Percentiles rank a stretch among this genome's conserved stretches.
These are phyloP conservation scores for Festucalex cinctus DNA, from an alignment of 2,113 vertebrate genomes.

Conservation along the genomic window DNA sequence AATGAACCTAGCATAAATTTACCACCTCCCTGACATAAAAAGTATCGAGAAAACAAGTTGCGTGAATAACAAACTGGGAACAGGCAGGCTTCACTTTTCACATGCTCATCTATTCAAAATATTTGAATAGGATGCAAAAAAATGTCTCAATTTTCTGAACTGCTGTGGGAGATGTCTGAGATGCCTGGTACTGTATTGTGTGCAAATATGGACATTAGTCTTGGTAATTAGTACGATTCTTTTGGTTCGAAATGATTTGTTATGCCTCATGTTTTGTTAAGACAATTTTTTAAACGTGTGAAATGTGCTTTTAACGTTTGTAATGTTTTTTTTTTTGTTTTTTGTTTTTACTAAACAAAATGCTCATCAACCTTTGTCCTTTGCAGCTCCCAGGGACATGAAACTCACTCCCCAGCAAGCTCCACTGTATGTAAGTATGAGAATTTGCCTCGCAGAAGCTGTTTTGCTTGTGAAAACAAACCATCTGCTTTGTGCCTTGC, in stretches of 20 bases:
- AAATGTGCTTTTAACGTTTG: too few species aligned
- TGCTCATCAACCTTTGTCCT: constrained; percentile 18
- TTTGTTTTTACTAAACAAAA: background rate
- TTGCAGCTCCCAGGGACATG: constrained; percentile 90
- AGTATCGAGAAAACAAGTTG: too few species aligned
- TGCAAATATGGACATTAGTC: too few species aligned
- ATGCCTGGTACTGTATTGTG: too few species aligned
- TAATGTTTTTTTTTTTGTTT: too few species aligned
- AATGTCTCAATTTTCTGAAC: background rate
- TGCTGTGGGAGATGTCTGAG: background rate
- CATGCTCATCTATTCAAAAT: too few species aligned
- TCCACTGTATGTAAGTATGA: constrained; percentile 93
- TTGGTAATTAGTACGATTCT: background rate
- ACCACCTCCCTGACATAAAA: too few species aligned
- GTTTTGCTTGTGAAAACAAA: background rate
- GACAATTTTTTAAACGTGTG: background rate
- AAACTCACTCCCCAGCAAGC: constrained; percentile 98
- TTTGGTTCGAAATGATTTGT: background rate
- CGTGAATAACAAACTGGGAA: too few species aligned
- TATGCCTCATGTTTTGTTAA: background rate
- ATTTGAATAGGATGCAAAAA: too few species aligned
- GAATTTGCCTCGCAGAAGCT: background rate
- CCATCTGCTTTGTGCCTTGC: background rate
- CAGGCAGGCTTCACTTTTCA: too few species aligned
- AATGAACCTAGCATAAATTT: too few species aligned